Conservation (phyloP, 2,113 vertebrate species). For the Colaptes auratus region DNA sequence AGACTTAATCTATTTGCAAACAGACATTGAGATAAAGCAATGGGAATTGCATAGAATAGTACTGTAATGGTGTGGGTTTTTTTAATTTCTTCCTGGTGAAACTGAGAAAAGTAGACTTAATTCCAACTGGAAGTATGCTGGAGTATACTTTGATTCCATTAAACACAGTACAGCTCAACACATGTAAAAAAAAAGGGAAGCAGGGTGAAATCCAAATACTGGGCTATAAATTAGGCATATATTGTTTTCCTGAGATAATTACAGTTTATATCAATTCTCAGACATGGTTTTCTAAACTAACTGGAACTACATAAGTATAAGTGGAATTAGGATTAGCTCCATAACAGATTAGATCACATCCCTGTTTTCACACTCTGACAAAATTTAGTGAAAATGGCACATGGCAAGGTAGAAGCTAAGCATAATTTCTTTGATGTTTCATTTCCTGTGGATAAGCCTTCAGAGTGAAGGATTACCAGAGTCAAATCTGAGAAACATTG, state of each 20-base stretch:
- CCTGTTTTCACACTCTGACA: neutral
- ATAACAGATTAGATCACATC: neutral
- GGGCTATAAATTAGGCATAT: neutral
- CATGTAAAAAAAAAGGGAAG: neutral
- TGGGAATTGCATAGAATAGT: neutral
- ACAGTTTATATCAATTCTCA: neutral
- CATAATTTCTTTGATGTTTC: neutral
- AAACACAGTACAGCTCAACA: neutral
- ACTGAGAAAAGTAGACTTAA: neutral
- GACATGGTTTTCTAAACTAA: neutral
- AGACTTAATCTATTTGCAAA: neutral
- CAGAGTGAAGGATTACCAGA: conserved; percentile 33
- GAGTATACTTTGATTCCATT: neutral
- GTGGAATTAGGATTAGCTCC: neutral
- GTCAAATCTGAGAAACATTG: conserved; percentile 20
- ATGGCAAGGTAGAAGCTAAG: neutral
- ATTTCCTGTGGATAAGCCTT: conserved; percentile 27
- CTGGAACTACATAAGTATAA: neutral
- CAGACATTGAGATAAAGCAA: neutral
- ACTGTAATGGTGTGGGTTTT: neutral
- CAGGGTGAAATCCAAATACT: neutral
- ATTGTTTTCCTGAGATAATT: neutral
- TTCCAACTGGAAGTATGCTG: neutral
- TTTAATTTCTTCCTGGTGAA: neutral
- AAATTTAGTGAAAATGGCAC: neutral